These are phyloP conservation scores for Pheosia gnoma DNA, from an alignment of 2,888 invertebrate genomes.

Conservation along the genomic window DNA sequence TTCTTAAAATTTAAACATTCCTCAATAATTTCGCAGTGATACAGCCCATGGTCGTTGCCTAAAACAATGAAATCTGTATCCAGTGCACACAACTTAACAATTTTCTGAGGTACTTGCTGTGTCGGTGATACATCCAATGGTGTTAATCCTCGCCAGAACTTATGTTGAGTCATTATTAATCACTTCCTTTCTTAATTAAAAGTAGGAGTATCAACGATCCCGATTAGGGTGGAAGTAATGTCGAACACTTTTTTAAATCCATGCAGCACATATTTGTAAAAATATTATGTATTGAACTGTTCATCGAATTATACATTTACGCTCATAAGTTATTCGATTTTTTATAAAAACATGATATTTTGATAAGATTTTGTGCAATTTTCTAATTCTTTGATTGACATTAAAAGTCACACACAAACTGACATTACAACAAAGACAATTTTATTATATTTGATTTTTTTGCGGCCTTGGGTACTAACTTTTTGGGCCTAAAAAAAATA, in stretches of 20 bases:
- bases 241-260: slow-evolving; percentile 31
- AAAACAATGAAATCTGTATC: slow-evolving; percentile 70
- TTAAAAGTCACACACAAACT: slow-evolving; percentile 1
- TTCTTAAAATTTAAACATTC: slow-evolving; percentile 73
- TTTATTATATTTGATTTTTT: too few relatives aligned
- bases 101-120: slow-evolving; percentile 75
- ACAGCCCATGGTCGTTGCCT: slow-evolving; percentile 76
- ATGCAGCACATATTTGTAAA: slow-evolving; percentile 21
- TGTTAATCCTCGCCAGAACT: slow-evolving; percentile 77
- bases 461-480: too few relatives aligned
- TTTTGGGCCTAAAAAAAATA: neutral
- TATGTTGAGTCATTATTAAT: slow-evolving; percentile 77
- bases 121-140: slow-evolving; percentile 60
- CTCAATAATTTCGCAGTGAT: slow-evolving; percentile 68
- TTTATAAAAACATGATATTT: slow-evolving; percentile 18
- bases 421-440: neutral
- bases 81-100: slow-evolving; percentile 73
- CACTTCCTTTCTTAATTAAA: slow-evolving; percentile 46
- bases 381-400: neutral
- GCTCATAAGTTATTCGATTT: slow-evolving; percentile 17
- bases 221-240: slow-evolving; percentile 42
- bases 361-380: slow-evolving; percentile 15
- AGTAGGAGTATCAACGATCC: slow-evolving; percentile 51
- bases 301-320: slow-evolving; percentile 33
- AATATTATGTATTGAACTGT: slow-evolving; percentile 12